Evolutionary conservation across 2,888 invertebrate species (phyloP).

Genomic region (Hartigia nigra): DNA sequence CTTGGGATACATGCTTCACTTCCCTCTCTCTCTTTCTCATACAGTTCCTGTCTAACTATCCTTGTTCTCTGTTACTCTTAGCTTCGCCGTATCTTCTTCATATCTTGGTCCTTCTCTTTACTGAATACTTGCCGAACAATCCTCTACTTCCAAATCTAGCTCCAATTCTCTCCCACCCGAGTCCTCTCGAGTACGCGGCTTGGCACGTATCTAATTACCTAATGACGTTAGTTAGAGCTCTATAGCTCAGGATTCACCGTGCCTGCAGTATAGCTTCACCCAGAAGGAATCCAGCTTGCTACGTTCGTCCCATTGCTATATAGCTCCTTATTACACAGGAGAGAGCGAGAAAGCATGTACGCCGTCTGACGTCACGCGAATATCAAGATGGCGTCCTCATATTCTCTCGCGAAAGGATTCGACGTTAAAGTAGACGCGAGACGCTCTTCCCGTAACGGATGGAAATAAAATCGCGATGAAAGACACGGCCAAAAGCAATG

Average conservation of each 20-base stretch:
- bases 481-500: background rate
- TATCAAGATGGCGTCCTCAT: background rate
- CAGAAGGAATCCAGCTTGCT: background rate
- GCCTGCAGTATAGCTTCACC: background rate
- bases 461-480: background rate
- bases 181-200: constrained; percentile 29
- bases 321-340: no score
- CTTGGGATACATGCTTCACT: constrained; percentile 12
- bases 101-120: constrained; percentile 8
- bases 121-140: constrained; percentile 10
- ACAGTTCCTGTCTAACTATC: constrained; percentile 14
- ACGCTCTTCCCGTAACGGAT: background rate
- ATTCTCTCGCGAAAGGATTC: background rate
- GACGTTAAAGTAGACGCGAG: background rate
- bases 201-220: constrained; percentile 50
- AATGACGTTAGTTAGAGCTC: constrained; percentile 49
- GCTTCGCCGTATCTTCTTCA: background rate
- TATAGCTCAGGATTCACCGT: constrained; percentile 43
- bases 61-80: background rate
- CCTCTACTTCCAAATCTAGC: constrained; percentile 9
- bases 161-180: constrained; percentile 11
- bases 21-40: constrained; percentile 18
- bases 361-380: background rate
- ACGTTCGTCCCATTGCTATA: background rate
- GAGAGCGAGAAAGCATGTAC: background rate